Evolutionary conservation across 1,140 invertebrate genomes (phyloP), one percentile per base, ranked within the genome.

Genomic region (Nephila pilipes): DNA sequence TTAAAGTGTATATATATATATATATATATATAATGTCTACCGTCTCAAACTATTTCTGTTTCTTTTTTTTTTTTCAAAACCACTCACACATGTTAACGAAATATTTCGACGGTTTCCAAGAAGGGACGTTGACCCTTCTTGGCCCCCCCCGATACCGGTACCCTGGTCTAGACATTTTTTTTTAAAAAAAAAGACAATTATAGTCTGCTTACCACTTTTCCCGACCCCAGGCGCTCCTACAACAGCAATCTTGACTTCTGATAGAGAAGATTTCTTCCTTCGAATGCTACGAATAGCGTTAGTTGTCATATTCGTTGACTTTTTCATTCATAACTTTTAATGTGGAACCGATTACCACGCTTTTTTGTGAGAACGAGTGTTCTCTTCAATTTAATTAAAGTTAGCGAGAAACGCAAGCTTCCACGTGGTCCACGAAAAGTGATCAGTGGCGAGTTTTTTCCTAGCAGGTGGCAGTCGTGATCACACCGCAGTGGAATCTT

Each of bases 181-280:
- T 46, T 22, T 32, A 16, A 12, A 32, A 75, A 65, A 65, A 65
- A 36, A 75, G 69, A 18, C 29, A 75, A 36, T 75, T 36, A 75
- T 25, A 25, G 32, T 75, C 2, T 5, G 69, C 69, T 75, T 96
- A 98, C 98, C 98, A 95, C 97, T 98, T 96, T 98, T 98, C 75
- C 98, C 98, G 90, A 98, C 98, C 90, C 97, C 97, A 10, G 97
- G 97, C 65, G 97, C 97, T 89, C 98, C 98, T 93, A 98, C 96
- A 88, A 98, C 97, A 29, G 97, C 97, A 81, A 98, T 97, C 96
- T 98, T 98, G 89, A 98, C 97, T 96, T 98, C 98, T 92, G 97
- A 97, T 36, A 98, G 96, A 87, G 97, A 97, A 25, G 98, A 98
- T 95, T 98, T 98, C 96, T 98, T 98, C 94, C 98, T 96, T 1